A percentile compares a stretch with the other conserved stretches of the same genome.
phyloP scores from a whole-genome alignment of 2,888 invertebrate species.

The Lydus trimaculatus region DNA sequence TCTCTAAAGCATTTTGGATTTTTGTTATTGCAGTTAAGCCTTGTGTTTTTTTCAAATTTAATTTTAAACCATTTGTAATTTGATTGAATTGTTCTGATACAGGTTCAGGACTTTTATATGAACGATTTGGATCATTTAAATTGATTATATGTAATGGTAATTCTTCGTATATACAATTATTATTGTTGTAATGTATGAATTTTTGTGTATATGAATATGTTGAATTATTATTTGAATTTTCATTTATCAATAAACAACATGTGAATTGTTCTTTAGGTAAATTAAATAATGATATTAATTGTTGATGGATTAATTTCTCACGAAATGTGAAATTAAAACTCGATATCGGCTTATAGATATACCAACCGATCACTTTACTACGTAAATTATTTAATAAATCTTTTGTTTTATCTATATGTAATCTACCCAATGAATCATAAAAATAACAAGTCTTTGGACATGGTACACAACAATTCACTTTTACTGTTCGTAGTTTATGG shows the following conservation, averaged over 20 bases:
- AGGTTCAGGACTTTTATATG: constrained; percentile 51
- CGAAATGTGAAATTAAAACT: constrained; percentile 67
- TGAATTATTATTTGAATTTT: constrained; percentile 63
- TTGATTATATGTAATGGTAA: constrained; percentile 64
- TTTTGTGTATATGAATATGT: constrained; percentile 71
- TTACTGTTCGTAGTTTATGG: constrained; percentile 67
- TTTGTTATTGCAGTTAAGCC: constrained; percentile 48
- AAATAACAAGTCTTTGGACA: constrained; percentile 67
- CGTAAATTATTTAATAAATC: constrained; percentile 64
- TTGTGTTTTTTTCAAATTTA: constrained; percentile 43
- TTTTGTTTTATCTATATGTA: constrained; percentile 65
- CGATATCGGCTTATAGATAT: constrained; percentile 67
- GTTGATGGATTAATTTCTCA: constrained; percentile 70
- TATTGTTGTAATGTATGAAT: constrained; percentile 67
- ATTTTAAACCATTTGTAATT: constrained; percentile 46
- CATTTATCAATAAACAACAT: constrained; percentile 67
- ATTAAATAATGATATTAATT: constrained; percentile 67
- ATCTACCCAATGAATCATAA: constrained; percentile 66
- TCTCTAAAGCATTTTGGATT: constrained; percentile 54
- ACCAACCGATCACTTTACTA: constrained; percentile 73
- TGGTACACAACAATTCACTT: constrained; percentile 68
- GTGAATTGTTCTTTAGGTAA: constrained; percentile 68
- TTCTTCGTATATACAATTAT: constrained; percentile 64
- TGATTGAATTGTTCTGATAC: constrained; percentile 49
- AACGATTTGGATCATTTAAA: constrained; percentile 52